Base-by-base conservation (phyloP, 92 coral and sea anemone species). In the Paragorgia papillata region DNA sequence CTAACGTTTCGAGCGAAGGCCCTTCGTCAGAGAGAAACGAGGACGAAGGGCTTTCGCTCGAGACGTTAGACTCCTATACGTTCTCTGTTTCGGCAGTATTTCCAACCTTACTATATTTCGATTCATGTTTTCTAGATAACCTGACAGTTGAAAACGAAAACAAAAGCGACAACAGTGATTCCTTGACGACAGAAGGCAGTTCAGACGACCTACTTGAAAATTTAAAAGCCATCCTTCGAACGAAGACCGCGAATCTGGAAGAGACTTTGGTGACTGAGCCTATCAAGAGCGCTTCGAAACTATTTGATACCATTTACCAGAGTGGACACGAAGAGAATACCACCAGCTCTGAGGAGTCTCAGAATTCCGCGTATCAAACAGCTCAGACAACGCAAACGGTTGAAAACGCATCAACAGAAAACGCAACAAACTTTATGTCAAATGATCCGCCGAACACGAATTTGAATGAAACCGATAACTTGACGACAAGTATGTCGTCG, bases 221-320 rank as follows among this genome's bases (percentile, higher is more conserved):
- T 8, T 53, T 71, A 31, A 71, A 71, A 55, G 19, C 48, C 2
- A 26, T 71, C 20, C 22, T 71, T 2, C 78, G 54, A 57, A 25
- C 58, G 13, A 71, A 71, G 39, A 54, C 64, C 6, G 34, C 78
- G 34, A 53, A 54, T 28, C 63, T 71, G 0, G 78, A 71, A 33
- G 49, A 71, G 49, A 34, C 40, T 24, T 54, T 53, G 33, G 31
- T 64, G 6, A 18, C 2, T 24, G 64, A 53, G 19, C 32, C 63
- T 0, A 33, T 51, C 0, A 58, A 53, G 32, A 53, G 49, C 35
- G 78, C 62, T 17, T 53, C 78, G n/a, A 68, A 68, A 24, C 25
- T 71, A 14, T 71, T 71, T 34, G 78, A 71, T 55, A 33, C 64
- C 30, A 71, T 71, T 22, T 71, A 71, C 17, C 48, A 71, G 19